A percentile compares a stretch with the other conserved stretches of the same genome.
These are phyloP conservation scores for Lasioglossum pauxillum DNA, from an alignment of 2,888 invertebrate species.

Conservation along the genomic window DNA sequence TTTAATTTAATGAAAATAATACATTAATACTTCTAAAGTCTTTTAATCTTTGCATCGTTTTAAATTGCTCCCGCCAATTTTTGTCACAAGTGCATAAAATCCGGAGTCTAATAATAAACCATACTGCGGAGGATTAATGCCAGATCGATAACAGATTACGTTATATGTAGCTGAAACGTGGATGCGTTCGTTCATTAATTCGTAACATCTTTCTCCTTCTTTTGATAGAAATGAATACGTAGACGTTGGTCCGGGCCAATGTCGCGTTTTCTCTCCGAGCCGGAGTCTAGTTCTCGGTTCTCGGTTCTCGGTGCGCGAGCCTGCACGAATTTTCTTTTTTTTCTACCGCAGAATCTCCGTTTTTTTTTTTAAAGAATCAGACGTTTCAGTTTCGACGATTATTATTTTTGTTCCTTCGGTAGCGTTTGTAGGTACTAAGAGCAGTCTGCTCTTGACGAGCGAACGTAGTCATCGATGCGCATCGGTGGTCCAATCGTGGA, in stretches of 20 bases:
- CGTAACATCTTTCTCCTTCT: neutral
- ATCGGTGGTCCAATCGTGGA: neutral
- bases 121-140: too few relatives aligned
- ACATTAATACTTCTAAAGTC: too few relatives aligned
- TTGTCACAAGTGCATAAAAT: too few relatives aligned
- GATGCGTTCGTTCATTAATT: too few relatives aligned
- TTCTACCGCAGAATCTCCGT: slow-evolving; percentile 5
- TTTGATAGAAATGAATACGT: neutral
- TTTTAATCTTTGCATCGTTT: too few relatives aligned
- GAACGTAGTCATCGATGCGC: neutral
- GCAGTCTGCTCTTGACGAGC: neutral
- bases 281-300: neutral
- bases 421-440: neutral
- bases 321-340: neutral
- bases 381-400: neutral
- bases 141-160: too few relatives aligned
- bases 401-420: neutral
- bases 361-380: neutral
- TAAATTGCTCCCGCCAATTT: too few relatives aligned
- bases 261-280: neutral
- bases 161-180: too few relatives aligned
- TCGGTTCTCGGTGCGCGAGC: neutral
- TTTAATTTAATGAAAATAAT: too few relatives aligned
- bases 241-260: neutral
- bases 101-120: too few relatives aligned